Percentiles rank a stretch among this genome's conserved stretches.
These are phyloP conservation scores for Anomalospiza imberbis DNA, from an alignment of 2,797 vertebrate genomes.

Conservation along the genomic window DNA sequence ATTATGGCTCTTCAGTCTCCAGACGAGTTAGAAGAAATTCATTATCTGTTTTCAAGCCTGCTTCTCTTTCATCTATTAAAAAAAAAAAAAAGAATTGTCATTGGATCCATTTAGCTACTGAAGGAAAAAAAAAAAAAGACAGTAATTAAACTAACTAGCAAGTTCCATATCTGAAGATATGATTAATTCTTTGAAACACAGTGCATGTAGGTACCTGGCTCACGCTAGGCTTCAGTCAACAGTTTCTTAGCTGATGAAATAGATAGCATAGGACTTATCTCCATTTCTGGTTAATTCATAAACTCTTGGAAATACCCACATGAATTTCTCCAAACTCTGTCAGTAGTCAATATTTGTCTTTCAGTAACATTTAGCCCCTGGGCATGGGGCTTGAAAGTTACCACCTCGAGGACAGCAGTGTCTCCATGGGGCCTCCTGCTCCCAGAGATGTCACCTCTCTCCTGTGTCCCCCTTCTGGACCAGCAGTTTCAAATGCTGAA, in stretches of 20 bases:
- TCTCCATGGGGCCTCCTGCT: neutral
- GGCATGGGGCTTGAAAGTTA: neutral
- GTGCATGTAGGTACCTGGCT: neutral
- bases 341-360: neutral
- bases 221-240: neutral
- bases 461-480: neutral
- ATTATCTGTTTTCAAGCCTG: slow-evolving; percentile 53
- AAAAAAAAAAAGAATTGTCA: slow-evolving; percentile 34
- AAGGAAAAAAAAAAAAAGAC: neutral
- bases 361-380: neutral
- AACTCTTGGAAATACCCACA: neutral
- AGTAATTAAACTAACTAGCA: slow-evolving; percentile 39
- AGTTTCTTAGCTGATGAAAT: slow-evolving; percentile 28
- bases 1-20: slow-evolving; percentile 36
- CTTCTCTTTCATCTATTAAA: slow-evolving; percentile 46
- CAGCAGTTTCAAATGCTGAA: neutral
- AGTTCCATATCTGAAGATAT: slow-evolving; percentile 4
- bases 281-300: neutral
- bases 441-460: neutral
- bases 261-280: neutral
- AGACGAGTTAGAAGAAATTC: slow-evolving; percentile 46
- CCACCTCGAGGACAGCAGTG: neutral
- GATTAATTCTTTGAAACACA: slow-evolving; percentile 31
- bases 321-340: neutral
- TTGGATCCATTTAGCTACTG: neutral